Conservation (phyloP, 2,888 invertebrate species). For the Masnerella sp. region DNA sequence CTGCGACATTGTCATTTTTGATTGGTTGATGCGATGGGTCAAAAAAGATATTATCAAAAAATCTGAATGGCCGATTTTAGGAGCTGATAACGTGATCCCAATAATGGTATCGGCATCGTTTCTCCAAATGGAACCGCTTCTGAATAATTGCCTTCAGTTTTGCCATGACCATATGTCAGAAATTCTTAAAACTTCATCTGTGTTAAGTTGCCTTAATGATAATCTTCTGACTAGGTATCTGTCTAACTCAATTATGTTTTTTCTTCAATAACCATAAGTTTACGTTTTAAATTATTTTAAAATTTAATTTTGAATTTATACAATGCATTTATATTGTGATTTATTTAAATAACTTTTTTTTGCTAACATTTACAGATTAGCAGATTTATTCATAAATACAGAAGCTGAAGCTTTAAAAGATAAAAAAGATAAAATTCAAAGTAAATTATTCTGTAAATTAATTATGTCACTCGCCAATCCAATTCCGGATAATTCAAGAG, state of each 20-base stretch:
- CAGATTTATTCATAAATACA: constrained; percentile 91
- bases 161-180: constrained; percentile 93
- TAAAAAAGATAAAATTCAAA: constrained; percentile 92
- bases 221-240: constrained; percentile 76
- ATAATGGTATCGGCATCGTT: constrained; percentile 96
- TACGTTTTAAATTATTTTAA: no score
- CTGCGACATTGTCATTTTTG: constrained; percentile 96
- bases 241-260: no score
- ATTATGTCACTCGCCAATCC: constrained; percentile 87
- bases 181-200: constrained; percentile 90
- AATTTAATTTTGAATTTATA: not conserved
- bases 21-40: constrained; percentile 98
- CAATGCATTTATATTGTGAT: not conserved
- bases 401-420: constrained; percentile 92
- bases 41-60: constrained; percentile 85
- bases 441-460: constrained; percentile 89
- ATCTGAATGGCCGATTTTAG: constrained; percentile 85
- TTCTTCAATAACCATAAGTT: no score
- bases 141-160: constrained; percentile 90
- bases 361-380: constrained; percentile 80
- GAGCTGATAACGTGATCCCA: constrained; percentile 92
- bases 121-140: constrained; percentile 92
- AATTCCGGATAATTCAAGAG: constrained; percentile 86
- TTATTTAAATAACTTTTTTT: constrained; percentile 4
- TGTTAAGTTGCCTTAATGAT: constrained; percentile 91